Base-by-base conservation (phyloP, 2,797 vertebrate genomes). In the Macrochelys suwanniensis region DNA sequence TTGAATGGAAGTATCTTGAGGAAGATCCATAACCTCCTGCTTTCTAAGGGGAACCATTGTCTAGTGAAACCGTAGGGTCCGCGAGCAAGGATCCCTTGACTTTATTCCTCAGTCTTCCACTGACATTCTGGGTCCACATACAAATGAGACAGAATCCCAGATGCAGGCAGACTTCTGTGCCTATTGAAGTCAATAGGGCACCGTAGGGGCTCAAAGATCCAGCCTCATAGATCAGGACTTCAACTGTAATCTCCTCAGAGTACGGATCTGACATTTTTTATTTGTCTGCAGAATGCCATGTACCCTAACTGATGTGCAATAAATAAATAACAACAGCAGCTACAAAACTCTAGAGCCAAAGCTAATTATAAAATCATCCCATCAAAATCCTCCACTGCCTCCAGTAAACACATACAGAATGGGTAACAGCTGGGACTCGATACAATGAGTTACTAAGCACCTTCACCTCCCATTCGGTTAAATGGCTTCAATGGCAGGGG, bases 31-130 rank as follows among this genome's bases (percentile, higher is more conserved):
- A 94, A 92, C 90, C 93, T 94, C 85, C 2, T 94, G 65, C 84
- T 97, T 97, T 95, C 84, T 92, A 84, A 80, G 84, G 84, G 78
- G 80, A 95, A 82, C 82, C 84, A 82, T 85, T 95, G 90, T 95
- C 88, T 88, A 79, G 92, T 86, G 89, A 93, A 94, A 93, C 90
- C 0, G 0, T 76, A 89, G 50, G 61, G 80, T 85, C 89, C 31
- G 25, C 49, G 88, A 97, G 90, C 78, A 50, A 91, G 89, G 45
- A 95, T 94, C 77, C 49, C 85, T 88, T 95, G 91, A 85, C 94
- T 96, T 84, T 89, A 45, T 56, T 42, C 89, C 78, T 95, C 90
- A 17, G 61, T 83, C 89, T 92, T 94, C 95, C 92, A 89, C 88
- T 92, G 94, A 97, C 94, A 89, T 79, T n/a, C 26, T 77, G 68